Evolutionary conservation across 2,113 vertebrate genomes (phyloP).

Genomic region (Campylomormyrus numenius): DNA sequence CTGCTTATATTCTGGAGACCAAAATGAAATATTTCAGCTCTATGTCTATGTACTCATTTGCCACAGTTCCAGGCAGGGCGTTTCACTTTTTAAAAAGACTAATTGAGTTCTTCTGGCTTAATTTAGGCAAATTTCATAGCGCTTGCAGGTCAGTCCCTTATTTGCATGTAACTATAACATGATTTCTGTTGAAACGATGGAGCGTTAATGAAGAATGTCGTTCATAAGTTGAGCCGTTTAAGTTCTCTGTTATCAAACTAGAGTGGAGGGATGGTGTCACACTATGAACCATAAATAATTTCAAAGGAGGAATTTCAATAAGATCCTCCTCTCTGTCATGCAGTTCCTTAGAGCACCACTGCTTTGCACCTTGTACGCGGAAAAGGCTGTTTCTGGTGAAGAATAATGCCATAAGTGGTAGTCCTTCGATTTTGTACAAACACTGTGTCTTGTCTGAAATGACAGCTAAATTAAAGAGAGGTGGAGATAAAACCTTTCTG

Average conservation of each 20-base stretch:
- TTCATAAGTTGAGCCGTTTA: constrained; percentile 34
- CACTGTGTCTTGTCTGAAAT: not conserved
- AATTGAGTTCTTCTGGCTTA: not conserved
- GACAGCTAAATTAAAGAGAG: not conserved
- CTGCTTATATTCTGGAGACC: not conserved
- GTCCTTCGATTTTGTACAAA: not conserved
- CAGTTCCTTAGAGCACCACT: not conserved
- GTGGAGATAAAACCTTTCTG: not conserved
- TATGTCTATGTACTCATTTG: not conserved
- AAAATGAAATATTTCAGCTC: not conserved
- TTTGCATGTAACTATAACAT: constrained; percentile 33
- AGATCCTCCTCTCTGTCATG: constrained; percentile 42
- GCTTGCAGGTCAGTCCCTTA: constrained; percentile 34
- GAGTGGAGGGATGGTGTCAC: not conserved
- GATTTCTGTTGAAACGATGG: constrained; percentile 25
- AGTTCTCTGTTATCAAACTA: not conserved
- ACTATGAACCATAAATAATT: not conserved
- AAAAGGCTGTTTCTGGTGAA: not conserved
- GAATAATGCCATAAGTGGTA: not conserved
- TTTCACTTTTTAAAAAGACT: not conserved
- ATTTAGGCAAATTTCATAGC: constrained; percentile 2
- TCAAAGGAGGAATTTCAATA: constrained; percentile 17
- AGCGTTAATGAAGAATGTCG: constrained; percentile 40
- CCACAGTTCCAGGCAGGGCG: not conserved
- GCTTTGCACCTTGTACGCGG: not conserved